Evolutionary conservation across 2,797 vertebrate species (phyloP).

Genomic region (Amphiprion clarkii): DNA sequence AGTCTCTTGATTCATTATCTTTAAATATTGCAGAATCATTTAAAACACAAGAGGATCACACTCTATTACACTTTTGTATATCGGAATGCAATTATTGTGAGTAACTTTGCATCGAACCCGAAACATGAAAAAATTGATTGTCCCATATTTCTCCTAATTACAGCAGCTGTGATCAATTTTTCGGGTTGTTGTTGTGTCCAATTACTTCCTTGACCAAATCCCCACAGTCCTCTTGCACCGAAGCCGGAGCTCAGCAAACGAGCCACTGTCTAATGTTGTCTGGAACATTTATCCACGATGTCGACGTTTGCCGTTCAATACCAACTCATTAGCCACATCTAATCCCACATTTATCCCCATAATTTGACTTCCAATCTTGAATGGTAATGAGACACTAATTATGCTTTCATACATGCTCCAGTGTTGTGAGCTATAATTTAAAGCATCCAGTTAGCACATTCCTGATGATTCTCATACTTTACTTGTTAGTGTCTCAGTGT

Average conservation of each 20-base stretch:
- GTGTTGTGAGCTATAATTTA: slow-evolving; percentile 8
- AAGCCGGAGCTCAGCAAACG: slow-evolving; percentile 63
- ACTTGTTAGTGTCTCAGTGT: slow-evolving; percentile 22
- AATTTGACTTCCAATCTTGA: slow-evolving; percentile 41
- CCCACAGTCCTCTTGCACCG: slow-evolving; percentile 60
- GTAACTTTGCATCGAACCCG: slow-evolving; percentile 15
- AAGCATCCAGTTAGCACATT: slow-evolving; percentile 7
- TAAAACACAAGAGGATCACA: slow-evolving; percentile 12
- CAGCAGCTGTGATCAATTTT: slow-evolving; percentile 77
- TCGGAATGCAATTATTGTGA: slow-evolving; percentile 25
- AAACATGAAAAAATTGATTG: slow-evolving; percentile 63
- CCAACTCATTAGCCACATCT: slow-evolving; percentile 54
- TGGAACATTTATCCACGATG: slow-evolving; percentile 51
- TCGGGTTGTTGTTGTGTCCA: slow-evolving; percentile 72
- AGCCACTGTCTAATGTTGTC: slow-evolving; percentile 54
- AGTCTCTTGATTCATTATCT: slow-evolving; percentile 43
- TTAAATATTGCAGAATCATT: slow-evolving; percentile 37
- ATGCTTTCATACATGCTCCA: slow-evolving; percentile 13
- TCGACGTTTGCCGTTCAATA: slow-evolving; percentile 39
- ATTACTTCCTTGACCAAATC: slow-evolving; percentile 81
- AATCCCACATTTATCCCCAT: slow-evolving; percentile 48
- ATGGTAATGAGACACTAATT: slow-evolving; percentile 53
- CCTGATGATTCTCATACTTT: slow-evolving; percentile 27
- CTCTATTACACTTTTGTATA: slow-evolving; percentile 32
- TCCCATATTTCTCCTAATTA: slow-evolving; percentile 80